These are phyloP conservation scores for Castor canadensis DNA, from an alignment of 2,113 vertebrate species.

Conservation along the genomic window DNA sequence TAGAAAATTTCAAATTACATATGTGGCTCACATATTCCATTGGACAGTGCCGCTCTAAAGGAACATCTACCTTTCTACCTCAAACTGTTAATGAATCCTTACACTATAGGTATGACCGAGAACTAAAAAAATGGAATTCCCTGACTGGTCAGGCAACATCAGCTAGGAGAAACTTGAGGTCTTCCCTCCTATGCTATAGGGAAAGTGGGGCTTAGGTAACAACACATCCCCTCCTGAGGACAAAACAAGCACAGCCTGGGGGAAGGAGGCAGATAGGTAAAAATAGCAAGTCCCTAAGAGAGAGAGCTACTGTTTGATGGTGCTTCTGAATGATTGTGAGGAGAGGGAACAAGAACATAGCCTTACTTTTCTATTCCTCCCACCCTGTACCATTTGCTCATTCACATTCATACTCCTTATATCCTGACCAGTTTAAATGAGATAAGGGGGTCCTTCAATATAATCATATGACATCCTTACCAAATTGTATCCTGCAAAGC, in stretches of 20 bases:
- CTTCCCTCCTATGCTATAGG: background rate
- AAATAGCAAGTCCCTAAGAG: background rate
- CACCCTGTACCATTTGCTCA: background rate
- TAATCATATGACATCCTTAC: background rate
- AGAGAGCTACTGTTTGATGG: too few species aligned
- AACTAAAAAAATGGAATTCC: background rate
- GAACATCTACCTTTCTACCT: background rate
- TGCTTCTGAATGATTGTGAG: background rate
- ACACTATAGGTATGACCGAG: background rate
- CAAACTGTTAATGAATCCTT: background rate
- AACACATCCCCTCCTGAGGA: background rate
- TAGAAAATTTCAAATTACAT: background rate
- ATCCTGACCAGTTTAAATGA: background rate
- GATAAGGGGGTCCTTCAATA: background rate
- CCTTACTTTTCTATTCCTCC: background rate
- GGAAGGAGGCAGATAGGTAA: background rate
- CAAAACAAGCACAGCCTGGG: background rate
- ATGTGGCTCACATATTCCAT: background rate
- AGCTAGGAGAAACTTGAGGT: background rate
- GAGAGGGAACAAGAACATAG: background rate
- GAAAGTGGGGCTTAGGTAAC: background rate
- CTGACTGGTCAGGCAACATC: background rate
- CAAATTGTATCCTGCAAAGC: background rate
- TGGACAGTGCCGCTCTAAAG: background rate
- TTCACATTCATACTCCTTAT: background rate